A percentile compares a stretch with the other conserved stretches of the same genome.
Evolutionary conservation across 2,797 vertebrate genomes (phyloP).

Genomic region (Florisuga fusca): DNA sequence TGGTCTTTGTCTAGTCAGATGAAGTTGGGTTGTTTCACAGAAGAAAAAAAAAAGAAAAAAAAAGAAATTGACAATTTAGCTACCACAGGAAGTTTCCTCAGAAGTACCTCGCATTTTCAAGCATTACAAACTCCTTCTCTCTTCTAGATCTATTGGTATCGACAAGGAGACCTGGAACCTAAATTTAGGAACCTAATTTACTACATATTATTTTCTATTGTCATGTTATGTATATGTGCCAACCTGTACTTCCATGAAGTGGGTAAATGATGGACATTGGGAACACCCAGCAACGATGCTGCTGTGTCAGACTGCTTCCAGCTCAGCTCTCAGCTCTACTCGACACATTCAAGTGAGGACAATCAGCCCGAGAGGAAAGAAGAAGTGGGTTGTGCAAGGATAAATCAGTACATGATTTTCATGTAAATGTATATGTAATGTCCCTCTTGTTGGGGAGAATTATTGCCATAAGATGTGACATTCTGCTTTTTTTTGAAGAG

Average conservation of each 20-base stretch:
- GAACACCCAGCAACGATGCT: not conserved
- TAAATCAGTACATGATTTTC: slow-evolving; percentile 74
- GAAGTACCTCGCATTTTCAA: not conserved
- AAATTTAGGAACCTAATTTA: slow-evolving; percentile 98
- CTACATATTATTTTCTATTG: slow-evolving; percentile 92
- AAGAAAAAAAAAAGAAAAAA: no score
- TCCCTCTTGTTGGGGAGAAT: slow-evolving; percentile 72
- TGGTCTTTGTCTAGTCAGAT: not conserved
- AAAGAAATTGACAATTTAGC: not conserved
- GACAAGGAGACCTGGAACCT: slow-evolving; percentile 97
- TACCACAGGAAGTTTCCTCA: not conserved
- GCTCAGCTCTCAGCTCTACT: slow-evolving; percentile 29
- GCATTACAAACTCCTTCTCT: slow-evolving; percentile 11
- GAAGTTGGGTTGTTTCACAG: not conserved
- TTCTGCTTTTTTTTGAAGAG: slow-evolving; percentile 75
- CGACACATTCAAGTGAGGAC: not conserved
- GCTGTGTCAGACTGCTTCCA: slow-evolving; percentile 43
- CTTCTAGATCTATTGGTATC: slow-evolving; percentile 95
- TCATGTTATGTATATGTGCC: slow-evolving; percentile 97
- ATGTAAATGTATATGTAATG: slow-evolving; percentile 72
- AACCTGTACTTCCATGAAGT: slow-evolving; percentile 98
- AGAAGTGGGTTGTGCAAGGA: slow-evolving; percentile 45
- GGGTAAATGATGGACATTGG: slow-evolving; percentile 73
- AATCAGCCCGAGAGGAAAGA: slow-evolving; percentile 50
- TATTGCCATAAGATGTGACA: slow-evolving; percentile 66